Evolutionary conservation across 2,888 invertebrate species (phyloP), one percentile per base, ranked within the genome.

Genomic region (Smittia aterrima): DNA sequence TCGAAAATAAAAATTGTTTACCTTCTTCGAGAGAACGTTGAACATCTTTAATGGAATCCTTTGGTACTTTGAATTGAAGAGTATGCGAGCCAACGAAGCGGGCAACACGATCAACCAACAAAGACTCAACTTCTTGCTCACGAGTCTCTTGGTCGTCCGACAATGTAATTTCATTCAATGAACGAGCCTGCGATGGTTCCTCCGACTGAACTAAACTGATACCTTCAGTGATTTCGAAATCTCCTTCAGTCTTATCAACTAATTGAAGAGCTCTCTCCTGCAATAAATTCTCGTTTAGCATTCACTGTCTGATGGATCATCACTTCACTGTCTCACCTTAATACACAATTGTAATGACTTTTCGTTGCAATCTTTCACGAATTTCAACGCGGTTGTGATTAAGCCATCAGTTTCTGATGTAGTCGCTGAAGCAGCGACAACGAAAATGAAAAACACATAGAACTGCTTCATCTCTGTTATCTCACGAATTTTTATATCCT

Each of bases 1-100:
- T 38, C 38, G n/a, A n/a, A n/a, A n/a, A n/a, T n/a, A n/a, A n/a
- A n/a, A n/a, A 47, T 47, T 16, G 80, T 81, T 87, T 86, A 92
- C 92, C 92, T 90, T 93, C 92, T 79, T 92, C 92, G 67, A 92
- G 84, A n/a, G 92, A 90, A 77, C 91, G 87, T 79, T 90, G 88
- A 81, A 92, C 86, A 78, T 90, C 90, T 77, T 89, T 86, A 77
- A 91, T 88, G 58, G 90, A 87, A 70, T 87, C 87, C 76, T 88
- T 88, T 78, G 93, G 92, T 78, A 93, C 86, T 82, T 92, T 92
- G 79, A 93, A 88, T 80, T 93, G 92, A 58, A 93, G 84, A 18
- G 92, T 90, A 79, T 93, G 92, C 70, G 90, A 89, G 79, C 90
- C 89, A 77, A 93, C 87, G 81, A 93, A 89, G 78, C 89, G 87